phyloP scores from a whole-genome alignment of 2,888 invertebrate species.

The Drosophila merina region DNA sequence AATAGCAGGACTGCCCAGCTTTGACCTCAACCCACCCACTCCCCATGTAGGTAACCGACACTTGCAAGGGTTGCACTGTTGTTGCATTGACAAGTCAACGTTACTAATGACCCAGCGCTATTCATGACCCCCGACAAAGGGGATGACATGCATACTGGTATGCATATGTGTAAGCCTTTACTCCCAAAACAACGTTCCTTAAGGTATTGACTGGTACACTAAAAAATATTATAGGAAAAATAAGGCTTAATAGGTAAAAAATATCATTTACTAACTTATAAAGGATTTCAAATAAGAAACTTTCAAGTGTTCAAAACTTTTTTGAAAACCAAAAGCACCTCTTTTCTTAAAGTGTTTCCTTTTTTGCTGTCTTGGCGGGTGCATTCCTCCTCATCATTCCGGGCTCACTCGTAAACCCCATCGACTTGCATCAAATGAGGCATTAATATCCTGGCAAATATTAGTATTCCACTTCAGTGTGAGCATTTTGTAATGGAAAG shows the following conservation, averaged over 20 bases:
- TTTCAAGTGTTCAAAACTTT: too few species aligned
- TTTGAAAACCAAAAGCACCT: too few species aligned
- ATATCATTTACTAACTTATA: neutral
- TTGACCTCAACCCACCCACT: constrained; percentile 9
- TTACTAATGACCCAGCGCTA: constrained; percentile 70
- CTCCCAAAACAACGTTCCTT: constrained; percentile 3
- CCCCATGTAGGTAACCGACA: constrained; percentile 30
- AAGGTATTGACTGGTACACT: neutral
- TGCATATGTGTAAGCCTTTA: constrained; percentile 27
- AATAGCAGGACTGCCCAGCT: constrained; percentile 24
- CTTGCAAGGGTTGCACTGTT: constrained; percentile 32
- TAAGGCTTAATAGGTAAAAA: neutral
- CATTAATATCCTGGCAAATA: constrained; percentile 79
- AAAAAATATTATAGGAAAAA: neutral
- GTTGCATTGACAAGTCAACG: constrained; percentile 63
- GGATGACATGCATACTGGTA: constrained; percentile 19
- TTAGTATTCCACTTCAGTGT: constrained; percentile 78
- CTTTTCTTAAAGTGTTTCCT: constrained; percentile 24
- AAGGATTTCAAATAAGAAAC: too few species aligned
- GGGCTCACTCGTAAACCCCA: constrained; percentile 11
- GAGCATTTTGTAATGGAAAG: constrained; percentile 78
- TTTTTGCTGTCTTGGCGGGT: constrained; percentile 61
- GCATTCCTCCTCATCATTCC: constrained; percentile 39
- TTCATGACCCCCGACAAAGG: constrained; percentile 59
- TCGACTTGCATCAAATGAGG: constrained; percentile 74